A percentile compares a stretch with the other conserved stretches of the same genome.
Evolutionary conservation across 1,140 invertebrate species (phyloP).

Genomic region (Saccostrea glomerata): DNA sequence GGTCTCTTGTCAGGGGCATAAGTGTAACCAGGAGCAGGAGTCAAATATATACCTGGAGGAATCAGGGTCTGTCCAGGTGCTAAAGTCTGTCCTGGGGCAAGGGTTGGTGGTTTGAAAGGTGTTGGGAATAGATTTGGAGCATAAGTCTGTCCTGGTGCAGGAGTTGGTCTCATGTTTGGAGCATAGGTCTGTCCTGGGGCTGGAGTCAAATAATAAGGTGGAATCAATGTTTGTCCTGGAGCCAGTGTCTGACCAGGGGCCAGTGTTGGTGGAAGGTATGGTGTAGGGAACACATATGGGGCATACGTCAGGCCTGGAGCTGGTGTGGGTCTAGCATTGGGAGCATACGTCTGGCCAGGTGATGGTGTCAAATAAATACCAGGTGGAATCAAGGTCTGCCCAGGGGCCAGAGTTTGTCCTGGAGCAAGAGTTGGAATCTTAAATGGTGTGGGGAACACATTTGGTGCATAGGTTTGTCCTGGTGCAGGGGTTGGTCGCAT

Average conservation of each 20-base stretch:
- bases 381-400: conserved; percentile 37
- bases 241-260: conserved; percentile 38
- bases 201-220: conserved; percentile 42
- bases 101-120: conserved; percentile 39
- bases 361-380: conserved; percentile 52
- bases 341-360: conserved; percentile 62
- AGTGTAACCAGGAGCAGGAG: conserved; percentile 42
- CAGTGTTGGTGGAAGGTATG: conserved; percentile 41
- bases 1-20: conserved; percentile 47
- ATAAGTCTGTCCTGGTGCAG: conserved; percentile 46
- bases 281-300: conserved; percentile 55
- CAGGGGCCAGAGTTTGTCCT: conserved; percentile 34
- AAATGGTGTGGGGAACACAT: conserved; percentile 44
- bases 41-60: conserved; percentile 48
- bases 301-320: conserved; percentile 56
- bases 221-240: conserved; percentile 41
- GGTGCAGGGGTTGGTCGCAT: conserved; percentile 41
- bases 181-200: conserved; percentile 42
- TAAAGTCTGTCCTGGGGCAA: conserved; percentile 49
- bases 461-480: conserved; percentile 33
- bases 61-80: conserved; percentile 39
- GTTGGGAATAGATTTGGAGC: conserved; percentile 42
- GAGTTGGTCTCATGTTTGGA: conserved; percentile 49
- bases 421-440: conserved; percentile 36
- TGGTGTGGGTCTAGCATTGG: conserved; percentile 52